Percentiles rank a stretch among this genome's conserved stretches.
These are phyloP conservation scores for Arenaria interpres DNA, from an alignment of 2,113 vertebrate species.

Conservation along the genomic window DNA sequence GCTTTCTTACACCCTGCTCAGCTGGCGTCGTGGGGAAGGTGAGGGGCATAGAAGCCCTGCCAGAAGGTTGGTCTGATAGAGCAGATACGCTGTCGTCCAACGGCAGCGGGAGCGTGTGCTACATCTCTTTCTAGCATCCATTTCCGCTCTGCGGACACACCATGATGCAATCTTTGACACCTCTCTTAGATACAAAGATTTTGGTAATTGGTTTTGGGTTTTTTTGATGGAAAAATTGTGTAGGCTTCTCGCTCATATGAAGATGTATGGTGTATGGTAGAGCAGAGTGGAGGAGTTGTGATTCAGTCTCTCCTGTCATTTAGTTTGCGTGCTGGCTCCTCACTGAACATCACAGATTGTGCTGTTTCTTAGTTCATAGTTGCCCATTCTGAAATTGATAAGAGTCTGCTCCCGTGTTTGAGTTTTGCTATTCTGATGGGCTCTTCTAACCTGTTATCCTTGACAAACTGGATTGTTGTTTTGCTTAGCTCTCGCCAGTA, in stretches of 20 bases:
- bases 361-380: not conserved
- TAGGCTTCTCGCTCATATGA: not conserved
- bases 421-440: not conserved
- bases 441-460: not conserved
- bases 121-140: not conserved
- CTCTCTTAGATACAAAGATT: not conserved
- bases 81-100: not conserved
- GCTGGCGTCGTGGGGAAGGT: not conserved
- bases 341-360: not conserved
- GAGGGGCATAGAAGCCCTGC: not conserved
- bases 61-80: not conserved
- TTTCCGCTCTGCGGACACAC: not conserved
- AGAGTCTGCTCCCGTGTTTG: not conserved
- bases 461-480: not conserved
- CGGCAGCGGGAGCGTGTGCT: fast-evolving
- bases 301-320: constrained; percentile 7
- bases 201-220: not conserved
- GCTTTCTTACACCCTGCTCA: fast-evolving
- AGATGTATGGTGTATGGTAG: not conserved
- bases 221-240: not conserved
- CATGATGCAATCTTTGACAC: not conserved
- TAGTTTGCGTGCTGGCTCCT: not conserved
- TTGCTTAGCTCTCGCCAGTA: not conserved
- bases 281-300: constrained; percentile 29
- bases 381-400: constrained; percentile 3